Evolutionary conservation across 2,888 invertebrate genomes (phyloP).

Genomic region (Meloe dianella): DNA sequence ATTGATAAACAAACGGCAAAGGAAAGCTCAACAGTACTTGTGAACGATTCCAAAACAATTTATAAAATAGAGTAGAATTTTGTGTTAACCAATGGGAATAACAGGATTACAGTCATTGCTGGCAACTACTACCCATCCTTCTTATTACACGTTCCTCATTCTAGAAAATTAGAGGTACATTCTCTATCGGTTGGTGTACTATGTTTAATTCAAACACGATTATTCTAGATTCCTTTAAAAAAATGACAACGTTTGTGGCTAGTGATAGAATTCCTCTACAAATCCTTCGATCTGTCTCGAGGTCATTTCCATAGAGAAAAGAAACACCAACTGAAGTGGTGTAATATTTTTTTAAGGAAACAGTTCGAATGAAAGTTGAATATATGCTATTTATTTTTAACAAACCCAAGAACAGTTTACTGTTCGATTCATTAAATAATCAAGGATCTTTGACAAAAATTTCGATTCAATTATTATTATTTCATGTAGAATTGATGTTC

Average conservation of each 20-base stretch:
- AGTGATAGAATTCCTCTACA: too few relatives aligned
- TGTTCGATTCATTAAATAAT: not conserved
- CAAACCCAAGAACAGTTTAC: not conserved
- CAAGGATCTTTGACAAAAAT: not conserved
- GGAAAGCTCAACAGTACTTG: not conserved
- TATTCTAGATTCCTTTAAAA: not conserved
- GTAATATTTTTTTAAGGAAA: not conserved
- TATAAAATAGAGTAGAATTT: constrained; percentile 23
- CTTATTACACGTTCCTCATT: not conserved
- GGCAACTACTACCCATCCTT: not conserved
- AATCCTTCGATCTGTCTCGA: not conserved
- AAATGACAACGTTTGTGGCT: too few relatives aligned
- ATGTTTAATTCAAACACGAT: not conserved
- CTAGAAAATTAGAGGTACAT: not conserved
- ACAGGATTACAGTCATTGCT: not conserved
- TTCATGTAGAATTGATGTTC: not conserved
- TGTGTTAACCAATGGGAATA: constrained; percentile 21
- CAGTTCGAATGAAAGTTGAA: not conserved
- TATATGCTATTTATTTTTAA: not conserved
- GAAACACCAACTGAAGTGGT: not conserved
- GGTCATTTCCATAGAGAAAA: not conserved
- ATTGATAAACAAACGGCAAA: too few relatives aligned
- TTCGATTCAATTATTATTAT: not conserved
- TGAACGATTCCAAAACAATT: not conserved
- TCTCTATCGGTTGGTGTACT: not conserved